These are phyloP conservation scores for Zygogramma bicolorata DNA, from an alignment of 2,888 invertebrate species.

Conservation along the genomic window DNA sequence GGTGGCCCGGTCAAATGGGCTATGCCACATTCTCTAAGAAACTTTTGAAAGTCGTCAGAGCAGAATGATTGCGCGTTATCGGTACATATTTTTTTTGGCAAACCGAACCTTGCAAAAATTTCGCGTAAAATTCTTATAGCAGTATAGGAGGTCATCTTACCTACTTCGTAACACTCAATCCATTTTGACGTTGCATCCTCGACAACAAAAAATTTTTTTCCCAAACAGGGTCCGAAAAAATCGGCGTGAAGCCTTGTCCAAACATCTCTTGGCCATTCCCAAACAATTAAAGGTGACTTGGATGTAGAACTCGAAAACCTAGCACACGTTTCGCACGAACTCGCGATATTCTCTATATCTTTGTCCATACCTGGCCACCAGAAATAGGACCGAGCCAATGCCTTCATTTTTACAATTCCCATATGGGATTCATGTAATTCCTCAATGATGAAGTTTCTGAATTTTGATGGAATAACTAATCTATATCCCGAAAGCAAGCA, in stretches of 20 bases:
- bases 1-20: neutral
- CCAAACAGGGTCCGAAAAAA: neutral
- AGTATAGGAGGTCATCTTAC: neutral
- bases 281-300: neutral
- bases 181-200: neutral
- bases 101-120: neutral
- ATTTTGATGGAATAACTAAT: neutral
- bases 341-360: neutral
- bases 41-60: neutral
- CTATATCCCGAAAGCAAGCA: neutral
- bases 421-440: neutral
- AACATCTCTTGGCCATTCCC: neutral
- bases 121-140: neutral
- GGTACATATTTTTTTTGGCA: neutral
- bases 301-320: neutral
- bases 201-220: neutral
- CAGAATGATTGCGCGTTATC: neutral
- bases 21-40: neutral
- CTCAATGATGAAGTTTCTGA: neutral
- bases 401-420: neutral
- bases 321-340: neutral
- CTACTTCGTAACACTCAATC: neutral
- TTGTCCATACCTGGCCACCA: neutral
- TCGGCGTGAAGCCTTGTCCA: neutral
- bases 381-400: neutral